These are phyloP conservation scores for Naja naja DNA, from an alignment of 2,113 vertebrate genomes.

Conservation along the genomic window DNA sequence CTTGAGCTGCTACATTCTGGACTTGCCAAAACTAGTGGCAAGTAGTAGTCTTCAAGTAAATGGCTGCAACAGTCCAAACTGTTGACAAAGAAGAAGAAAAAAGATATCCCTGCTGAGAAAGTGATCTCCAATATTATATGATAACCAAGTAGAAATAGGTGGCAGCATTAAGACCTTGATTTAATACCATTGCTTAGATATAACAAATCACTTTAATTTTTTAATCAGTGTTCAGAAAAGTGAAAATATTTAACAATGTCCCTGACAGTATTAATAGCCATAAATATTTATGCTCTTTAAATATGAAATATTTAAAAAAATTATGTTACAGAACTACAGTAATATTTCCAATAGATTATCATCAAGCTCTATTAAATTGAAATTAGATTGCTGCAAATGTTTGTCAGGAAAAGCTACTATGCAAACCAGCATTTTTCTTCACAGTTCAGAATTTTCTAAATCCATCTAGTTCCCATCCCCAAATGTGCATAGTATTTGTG, in stretches of 20 bases:
- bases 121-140: slow-evolving; percentile 35
- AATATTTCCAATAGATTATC: slow-evolving; percentile 77
- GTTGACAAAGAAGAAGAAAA: neutral
- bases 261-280: slow-evolving; percentile 48
- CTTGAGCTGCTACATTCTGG: neutral
- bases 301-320: slow-evolving; percentile 35
- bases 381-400: slow-evolving; percentile 39
- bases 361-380: slow-evolving; percentile 71
- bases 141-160: slow-evolving; percentile 19
- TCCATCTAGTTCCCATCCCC: slow-evolving; percentile 60
- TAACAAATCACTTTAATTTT: slow-evolving; percentile 44
- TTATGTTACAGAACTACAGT: slow-evolving; percentile 80
- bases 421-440: slow-evolving; percentile 26
- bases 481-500: slow-evolving; percentile 52
- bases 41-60: neutral
- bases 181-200: slow-evolving; percentile 45
- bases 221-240: slow-evolving; percentile 32
- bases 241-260: slow-evolving; percentile 37
- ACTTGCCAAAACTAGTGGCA: neutral
- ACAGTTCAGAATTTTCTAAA: slow-evolving; percentile 46
- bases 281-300: slow-evolving; percentile 49
- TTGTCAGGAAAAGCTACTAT: slow-evolving; percentile 4
- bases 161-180: slow-evolving; percentile 12
- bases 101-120: slow-evolving; percentile 9
- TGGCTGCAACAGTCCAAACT: neutral